Percentiles rank a stretch among this genome's conserved stretches.
Evolutionary conservation across 1,140 invertebrate genomes (phyloP).

Genomic region (Aphis craccivora): DNA sequence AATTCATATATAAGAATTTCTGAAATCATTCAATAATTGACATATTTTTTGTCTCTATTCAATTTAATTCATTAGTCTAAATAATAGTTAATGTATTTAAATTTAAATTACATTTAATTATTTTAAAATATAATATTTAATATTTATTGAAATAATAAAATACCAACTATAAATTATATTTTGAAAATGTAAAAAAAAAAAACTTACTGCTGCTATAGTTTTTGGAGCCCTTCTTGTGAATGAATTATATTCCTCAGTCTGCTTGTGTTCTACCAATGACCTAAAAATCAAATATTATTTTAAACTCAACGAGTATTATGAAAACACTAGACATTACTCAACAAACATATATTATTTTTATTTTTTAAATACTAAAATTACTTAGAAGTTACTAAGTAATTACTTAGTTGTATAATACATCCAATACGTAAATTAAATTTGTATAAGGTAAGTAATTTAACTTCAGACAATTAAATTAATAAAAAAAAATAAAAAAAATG

Average conservation of each 20-base stretch:
- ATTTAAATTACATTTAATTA: neutral
- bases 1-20: neutral
- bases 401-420: too few species aligned
- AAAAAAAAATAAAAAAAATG: neutral
- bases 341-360: neutral
- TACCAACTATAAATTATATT: neutral
- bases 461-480: neutral
- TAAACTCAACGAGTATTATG: neutral
- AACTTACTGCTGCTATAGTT: constrained; percentile 70
- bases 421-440: neutral
- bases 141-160: neutral
- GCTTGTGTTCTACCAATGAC: constrained; percentile 68
- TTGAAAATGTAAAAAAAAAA: too few species aligned
- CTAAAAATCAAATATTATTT: constrained; percentile 62
- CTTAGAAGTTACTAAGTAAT: neutral
- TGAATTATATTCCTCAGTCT: constrained; percentile 69
- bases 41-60: neutral
- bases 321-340: neutral
- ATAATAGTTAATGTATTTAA: neutral
- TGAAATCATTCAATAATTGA: neutral
- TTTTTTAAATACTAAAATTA: neutral
- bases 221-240: constrained; percentile 71
- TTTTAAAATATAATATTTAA: neutral
- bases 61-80: neutral
- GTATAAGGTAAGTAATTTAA: neutral